A percentile compares a stretch with the other conserved stretches of the same genome.
phyloP scores from a whole-genome alignment of 92 coral and sea anemone genomes.

The Heteractis magnifica region DNA sequence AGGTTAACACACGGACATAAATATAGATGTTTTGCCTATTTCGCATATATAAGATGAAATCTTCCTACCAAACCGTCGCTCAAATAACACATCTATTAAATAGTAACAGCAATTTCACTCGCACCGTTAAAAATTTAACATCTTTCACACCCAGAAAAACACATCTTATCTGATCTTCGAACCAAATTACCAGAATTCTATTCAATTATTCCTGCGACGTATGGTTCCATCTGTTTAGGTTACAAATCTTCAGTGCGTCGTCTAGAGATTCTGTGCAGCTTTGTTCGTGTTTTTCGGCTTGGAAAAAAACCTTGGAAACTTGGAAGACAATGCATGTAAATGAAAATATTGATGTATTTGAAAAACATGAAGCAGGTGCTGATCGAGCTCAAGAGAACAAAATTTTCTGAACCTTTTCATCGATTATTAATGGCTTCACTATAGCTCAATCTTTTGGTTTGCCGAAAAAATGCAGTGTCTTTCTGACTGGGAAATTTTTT shows the following conservation, averaged over 20 bases:
- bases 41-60: background rate
- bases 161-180: background rate
- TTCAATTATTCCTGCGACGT: background rate
- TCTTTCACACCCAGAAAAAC: background rate
- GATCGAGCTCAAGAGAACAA: background rate
- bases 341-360: background rate
- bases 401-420: conserved; percentile 10
- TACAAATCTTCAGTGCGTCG: background rate
- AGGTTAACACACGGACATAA: background rate
- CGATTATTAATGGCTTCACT: conserved; percentile 8
- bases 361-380: conserved; percentile 5
- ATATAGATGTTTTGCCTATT: background rate
- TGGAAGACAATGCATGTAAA: background rate
- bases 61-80: background rate
- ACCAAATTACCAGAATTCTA: background rate
- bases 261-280: background rate
- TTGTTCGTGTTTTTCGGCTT: background rate
- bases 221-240: background rate
- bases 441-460: background rate
- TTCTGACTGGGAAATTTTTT: background rate
- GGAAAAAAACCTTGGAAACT: conserved; percentile 1
- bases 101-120: background rate
- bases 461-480: background rate
- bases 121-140: background rate
- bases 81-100: background rate